These are phyloP conservation scores for Thyatira batis DNA, from an alignment of 2,888 invertebrate species.

Conservation along the genomic window DNA sequence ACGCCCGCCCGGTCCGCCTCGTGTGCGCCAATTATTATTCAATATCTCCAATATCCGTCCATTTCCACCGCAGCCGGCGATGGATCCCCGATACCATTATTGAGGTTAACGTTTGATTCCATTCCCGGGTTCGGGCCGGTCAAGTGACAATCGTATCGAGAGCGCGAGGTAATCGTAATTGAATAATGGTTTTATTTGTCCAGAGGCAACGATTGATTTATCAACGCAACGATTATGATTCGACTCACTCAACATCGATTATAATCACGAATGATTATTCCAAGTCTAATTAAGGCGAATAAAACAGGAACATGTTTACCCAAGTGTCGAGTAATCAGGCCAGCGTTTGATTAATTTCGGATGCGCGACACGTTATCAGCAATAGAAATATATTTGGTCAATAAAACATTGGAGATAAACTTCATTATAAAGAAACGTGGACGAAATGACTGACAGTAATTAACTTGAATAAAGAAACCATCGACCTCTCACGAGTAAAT, in stretches of 20 bases:
- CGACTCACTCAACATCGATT: constrained; percentile 29
- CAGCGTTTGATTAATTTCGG: constrained; percentile 51
- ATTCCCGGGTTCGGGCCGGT: constrained; percentile 56
- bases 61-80: constrained; percentile 22
- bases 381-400: constrained; percentile 33
- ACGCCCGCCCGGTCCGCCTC: constrained; percentile 48
- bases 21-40: constrained; percentile 80
- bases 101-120: constrained; percentile 63
- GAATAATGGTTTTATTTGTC: constrained; percentile 62
- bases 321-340: constrained; percentile 43
- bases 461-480: constrained; percentile 38
- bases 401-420: constrained; percentile 23
- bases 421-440: constrained; percentile 14
- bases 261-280: constrained; percentile 18
- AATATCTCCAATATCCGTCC: constrained; percentile 56
- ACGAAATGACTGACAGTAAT: constrained; percentile 20
- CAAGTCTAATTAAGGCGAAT: constrained; percentile 17
- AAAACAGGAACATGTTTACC: constrained; percentile 32
- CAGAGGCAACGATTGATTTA: constrained; percentile 50
- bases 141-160: constrained; percentile 66
- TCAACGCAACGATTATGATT: constrained; percentile 47
- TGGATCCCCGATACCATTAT: constrained; percentile 52
- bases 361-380: constrained; percentile 45
- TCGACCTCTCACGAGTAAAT: constrained; percentile 38
- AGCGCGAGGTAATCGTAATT: constrained; percentile 56